A percentile compares a stretch with the other conserved stretches of the same genome.
These are phyloP conservation scores for Musca vetustissima DNA, from an alignment of 1,140 invertebrate species.

Conservation along the genomic window DNA sequence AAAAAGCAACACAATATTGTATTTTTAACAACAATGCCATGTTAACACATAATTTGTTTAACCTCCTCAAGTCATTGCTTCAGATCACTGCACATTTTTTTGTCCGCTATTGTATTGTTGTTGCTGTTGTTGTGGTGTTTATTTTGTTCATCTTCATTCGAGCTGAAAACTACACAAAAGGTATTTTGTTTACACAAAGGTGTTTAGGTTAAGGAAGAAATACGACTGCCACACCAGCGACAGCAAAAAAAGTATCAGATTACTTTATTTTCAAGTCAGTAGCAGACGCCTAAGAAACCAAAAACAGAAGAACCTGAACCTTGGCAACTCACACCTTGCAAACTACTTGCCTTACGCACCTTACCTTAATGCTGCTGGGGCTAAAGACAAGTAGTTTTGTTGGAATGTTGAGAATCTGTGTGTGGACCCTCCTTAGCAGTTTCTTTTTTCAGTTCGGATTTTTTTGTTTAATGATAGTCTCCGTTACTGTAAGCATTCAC, in stretches of 20 bases:
- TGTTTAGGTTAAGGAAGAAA: constrained; percentile 8
- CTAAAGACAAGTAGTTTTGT: too few species aligned
- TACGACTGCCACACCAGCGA: not conserved
- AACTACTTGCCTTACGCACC: constrained; percentile 16
- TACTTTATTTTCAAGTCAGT: not conserved
- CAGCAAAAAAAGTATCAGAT: constrained; percentile 2
- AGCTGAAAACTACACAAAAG: not conserved
- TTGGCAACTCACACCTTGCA: not conserved
- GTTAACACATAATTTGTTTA: constrained; percentile 23
- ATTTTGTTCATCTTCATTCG: too few species aligned
- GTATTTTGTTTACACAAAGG: constrained; percentile 17
- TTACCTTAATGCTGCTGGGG: too few species aligned
- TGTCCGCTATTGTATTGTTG: too few species aligned
- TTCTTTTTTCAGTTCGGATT: not conserved
- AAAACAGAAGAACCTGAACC: too few species aligned
- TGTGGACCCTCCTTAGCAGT: not conserved
- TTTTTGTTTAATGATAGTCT: not conserved
- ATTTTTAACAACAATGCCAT: not conserved
- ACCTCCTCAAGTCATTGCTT: too few species aligned
- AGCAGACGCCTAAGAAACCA: not conserved
- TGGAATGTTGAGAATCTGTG: too few species aligned
- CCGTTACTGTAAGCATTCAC: not conserved
- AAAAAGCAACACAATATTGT: too few species aligned
- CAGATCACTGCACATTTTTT: too few species aligned
- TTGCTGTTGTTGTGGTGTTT: too few species aligned